Evolutionary conservation across 1,140 invertebrate species (phyloP), one percentile per base, ranked within the genome.

Genomic region (Drosophila rufa): DNA sequence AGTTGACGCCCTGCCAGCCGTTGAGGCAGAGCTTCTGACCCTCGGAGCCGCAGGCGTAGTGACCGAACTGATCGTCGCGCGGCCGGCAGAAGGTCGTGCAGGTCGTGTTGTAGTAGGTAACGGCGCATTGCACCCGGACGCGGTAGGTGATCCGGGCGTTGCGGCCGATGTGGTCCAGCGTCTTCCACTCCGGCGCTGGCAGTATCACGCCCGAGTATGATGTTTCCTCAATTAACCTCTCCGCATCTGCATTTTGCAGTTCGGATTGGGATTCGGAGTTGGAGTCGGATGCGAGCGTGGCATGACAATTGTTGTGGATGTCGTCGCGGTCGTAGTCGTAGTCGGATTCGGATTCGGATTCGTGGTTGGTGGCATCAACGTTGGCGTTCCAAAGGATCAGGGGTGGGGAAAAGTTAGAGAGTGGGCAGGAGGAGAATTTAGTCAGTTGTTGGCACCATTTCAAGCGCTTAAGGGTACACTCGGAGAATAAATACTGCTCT

Each of bases 81-180:
- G 98, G 96, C 60, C 97, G 95, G 94, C 98, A 99, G 91, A 98
- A 97, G 91, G 97, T 98, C 79, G 97, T 97, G 94, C 98, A 99
- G 50, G 97, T 98, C 80, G 97, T 96, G 91, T 98, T 98, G 95
- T 98, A 99, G 94, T 99, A 99, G 94, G 98, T 96, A 81, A 95
- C 95, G 92, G 97, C 95, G 94, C 98, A 99, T 82, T 96, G 95
- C 27, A 99, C 98, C 59, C 98, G 95, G 91, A 98, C 97, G 86
- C 97, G 95, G 94, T 98, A 99, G 14, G 96, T 96, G 62, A 99
- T 94, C 74, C 96, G 94, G 30, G 96, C 96, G 76, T 95, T 95
- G 55, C 94, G 94, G 68, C 96, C 96, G 82, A 95, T 94, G 94
- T 97, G 96, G 91, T 96, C 95, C 83, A 98, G 94, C 58, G 97